These are phyloP conservation scores for Neolamprologus fasciatus DNA, from an alignment of 2,113 vertebrate species.

Conservation along the genomic window DNA sequence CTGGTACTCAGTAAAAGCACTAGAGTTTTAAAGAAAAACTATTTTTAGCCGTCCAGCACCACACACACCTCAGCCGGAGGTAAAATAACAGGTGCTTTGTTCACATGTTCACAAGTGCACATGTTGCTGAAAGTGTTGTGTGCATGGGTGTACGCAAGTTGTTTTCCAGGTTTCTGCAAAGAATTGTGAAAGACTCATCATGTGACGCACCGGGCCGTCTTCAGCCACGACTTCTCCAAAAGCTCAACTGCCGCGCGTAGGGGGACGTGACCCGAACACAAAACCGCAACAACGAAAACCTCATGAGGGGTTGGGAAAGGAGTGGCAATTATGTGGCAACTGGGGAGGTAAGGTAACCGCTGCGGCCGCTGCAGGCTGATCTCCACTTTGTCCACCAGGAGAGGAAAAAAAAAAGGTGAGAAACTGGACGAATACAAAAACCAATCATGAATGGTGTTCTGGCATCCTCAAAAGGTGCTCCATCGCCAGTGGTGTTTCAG, in stretches of 20 bases:
- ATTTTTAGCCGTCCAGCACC: background rate
- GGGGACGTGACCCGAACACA: background rate
- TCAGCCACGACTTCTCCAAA: slow-evolving; percentile 72
- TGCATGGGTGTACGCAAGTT: background rate
- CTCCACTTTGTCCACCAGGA: background rate
- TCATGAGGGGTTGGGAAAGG: slow-evolving; percentile 45
- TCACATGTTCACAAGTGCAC: background rate
- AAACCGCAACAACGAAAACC: slow-evolving; percentile 39
- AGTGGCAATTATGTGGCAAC: slow-evolving; percentile 56
- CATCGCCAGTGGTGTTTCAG: background rate
- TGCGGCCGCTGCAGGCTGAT: background rate
- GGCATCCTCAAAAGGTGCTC: background rate
- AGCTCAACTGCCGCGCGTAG: slow-evolving; percentile 43
- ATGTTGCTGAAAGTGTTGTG: background rate
- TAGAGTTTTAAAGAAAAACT: background rate
- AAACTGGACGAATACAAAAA: background rate
- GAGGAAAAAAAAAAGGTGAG: background rate
- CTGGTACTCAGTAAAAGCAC: background rate
- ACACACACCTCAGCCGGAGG: background rate
- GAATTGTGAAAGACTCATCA: slow-evolving; percentile 53
- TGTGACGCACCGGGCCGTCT: slow-evolving; percentile 48
- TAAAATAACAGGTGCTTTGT: background rate
- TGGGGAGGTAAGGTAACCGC: slow-evolving; percentile 29
- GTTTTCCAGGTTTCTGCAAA: slow-evolving; percentile 43
- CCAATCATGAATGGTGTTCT: background rate